phyloP scores from a whole-genome alignment of 1,140 invertebrate species.

The Dendroctonus ponderosae region DNA sequence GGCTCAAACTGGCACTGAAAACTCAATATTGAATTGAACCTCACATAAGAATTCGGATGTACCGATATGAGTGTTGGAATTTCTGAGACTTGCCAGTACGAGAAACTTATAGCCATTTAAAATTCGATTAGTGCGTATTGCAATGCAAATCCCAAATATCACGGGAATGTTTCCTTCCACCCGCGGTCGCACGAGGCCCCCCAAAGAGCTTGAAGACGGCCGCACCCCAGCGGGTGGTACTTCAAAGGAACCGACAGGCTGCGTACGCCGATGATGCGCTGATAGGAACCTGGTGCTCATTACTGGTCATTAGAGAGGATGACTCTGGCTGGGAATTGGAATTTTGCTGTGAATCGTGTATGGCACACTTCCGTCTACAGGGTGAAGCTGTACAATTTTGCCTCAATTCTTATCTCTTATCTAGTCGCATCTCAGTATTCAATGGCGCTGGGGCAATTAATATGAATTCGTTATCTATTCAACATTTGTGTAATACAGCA shows the following conservation, averaged over 20 bases:
- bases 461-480: no score
- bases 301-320: conserved; percentile 27
- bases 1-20: no score
- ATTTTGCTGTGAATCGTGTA: conserved; percentile 22
- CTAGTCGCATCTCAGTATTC: no score
- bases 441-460: no score
- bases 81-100: no score
- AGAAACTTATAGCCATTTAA: no score
- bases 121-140: neutral
- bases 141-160: conserved; percentile 16
- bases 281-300: conserved; percentile 12
- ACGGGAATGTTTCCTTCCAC: conserved; percentile 4
- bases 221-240: conserved; percentile 19
- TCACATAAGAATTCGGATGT: no score
- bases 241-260: conserved; percentile 20
- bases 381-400: neutral
- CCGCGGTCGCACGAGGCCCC: neutral
- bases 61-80: no score
- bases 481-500: no score
- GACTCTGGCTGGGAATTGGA: conserved; percentile 17
- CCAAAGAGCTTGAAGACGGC: conserved; percentile 1
- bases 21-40: no score
- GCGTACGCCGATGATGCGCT: conserved; percentile 19
- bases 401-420: no score
- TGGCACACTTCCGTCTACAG: conserved; percentile 23